These are phyloP conservation scores for Burhinus bistriatus DNA, from an alignment of 2,113 vertebrate genomes.

Conservation along the genomic window DNA sequence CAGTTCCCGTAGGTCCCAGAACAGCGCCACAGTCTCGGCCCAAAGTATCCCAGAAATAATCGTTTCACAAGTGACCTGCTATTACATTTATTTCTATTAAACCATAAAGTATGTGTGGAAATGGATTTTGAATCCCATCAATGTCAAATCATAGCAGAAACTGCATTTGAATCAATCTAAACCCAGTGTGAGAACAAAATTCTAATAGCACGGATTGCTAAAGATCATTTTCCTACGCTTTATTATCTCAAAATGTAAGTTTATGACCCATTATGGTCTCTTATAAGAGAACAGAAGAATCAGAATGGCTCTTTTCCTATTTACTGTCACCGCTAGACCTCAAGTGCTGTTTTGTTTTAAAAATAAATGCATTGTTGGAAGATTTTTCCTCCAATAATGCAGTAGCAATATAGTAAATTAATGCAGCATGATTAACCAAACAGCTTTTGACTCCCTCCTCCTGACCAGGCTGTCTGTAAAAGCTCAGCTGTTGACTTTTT, in stretches of 20 bases:
- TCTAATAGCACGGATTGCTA: neutral
- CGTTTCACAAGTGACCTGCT: neutral
- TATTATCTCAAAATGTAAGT: neutral
- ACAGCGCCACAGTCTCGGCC: neutral
- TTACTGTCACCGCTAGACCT: neutral
- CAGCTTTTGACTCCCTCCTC: neutral
- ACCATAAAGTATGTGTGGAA: fast-evolving
- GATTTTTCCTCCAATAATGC: neutral
- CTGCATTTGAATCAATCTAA: neutral
- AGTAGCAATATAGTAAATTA: neutral
- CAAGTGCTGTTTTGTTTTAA: neutral
- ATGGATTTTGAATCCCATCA: neutral
- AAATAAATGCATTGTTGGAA: neutral
- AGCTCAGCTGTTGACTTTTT: neutral
- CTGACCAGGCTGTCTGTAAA: neutral
- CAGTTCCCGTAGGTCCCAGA: neutral
- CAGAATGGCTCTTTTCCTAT: neutral
- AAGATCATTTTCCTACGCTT: neutral
- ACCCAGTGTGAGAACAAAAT: neutral
- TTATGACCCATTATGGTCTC: neutral
- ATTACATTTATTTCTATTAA: neutral
- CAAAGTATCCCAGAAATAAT: neutral
- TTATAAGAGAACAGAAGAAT: neutral
- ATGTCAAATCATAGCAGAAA: neutral
- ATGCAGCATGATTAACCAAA: neutral